Evolutionary conservation across 2,888 invertebrate species (phyloP).

Genomic region (Machimus atricapillus): DNA sequence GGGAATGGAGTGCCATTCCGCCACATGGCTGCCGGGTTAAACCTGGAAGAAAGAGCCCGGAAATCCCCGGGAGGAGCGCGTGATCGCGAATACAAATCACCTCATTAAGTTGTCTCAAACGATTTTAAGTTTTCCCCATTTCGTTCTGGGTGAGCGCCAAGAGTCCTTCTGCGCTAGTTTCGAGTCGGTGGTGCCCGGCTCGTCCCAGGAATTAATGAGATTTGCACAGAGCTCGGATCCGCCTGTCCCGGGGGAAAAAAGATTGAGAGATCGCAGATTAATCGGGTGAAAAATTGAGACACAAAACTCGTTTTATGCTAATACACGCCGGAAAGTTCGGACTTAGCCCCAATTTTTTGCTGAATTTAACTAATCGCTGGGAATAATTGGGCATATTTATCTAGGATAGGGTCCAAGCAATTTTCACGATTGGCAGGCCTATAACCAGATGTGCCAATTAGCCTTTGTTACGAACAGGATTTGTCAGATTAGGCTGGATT

Average conservation of each 20-base stretch:
- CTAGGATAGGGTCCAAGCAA: background rate
- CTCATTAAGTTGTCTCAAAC: constrained; percentile 12
- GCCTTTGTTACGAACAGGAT: background rate
- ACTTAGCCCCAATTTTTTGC: background rate
- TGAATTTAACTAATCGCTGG: background rate
- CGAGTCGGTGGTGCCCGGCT: background rate
- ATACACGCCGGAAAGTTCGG: background rate
- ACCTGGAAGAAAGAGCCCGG: background rate
- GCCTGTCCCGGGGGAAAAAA: background rate
- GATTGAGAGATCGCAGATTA: constrained; percentile 29
- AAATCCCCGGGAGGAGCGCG: background rate
- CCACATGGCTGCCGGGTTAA: background rate
- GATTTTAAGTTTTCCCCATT: background rate
- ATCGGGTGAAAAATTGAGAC: constrained; percentile 28
- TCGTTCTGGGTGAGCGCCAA: background rate
- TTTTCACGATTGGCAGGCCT: background rate
- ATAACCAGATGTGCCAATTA: background rate
- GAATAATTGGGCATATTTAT: background rate
- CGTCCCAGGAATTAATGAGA: background rate
- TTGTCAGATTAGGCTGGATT: background rate
- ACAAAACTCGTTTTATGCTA: background rate
- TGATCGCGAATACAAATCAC: constrained; percentile 23
- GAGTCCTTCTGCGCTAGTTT: background rate
- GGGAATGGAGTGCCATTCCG: background rate
- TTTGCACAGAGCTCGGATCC: background rate